Evolutionary conservation across 1,140 invertebrate genomes (phyloP).

Genomic region (Sycophila sp.): DNA sequence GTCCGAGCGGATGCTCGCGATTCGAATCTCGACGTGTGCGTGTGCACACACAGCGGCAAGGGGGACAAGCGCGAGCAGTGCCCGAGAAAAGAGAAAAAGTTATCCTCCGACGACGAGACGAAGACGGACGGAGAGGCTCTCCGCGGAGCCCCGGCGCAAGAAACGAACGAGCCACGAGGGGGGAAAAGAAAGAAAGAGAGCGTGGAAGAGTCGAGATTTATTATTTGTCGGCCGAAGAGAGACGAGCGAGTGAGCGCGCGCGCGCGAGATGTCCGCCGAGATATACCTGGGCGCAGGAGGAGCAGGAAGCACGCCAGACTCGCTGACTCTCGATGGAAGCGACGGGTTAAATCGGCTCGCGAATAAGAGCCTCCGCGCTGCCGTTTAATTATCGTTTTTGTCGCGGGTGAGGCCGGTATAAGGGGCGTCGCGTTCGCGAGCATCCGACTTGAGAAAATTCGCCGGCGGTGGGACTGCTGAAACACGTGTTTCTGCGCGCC

Average conservation of each 20-base stretch:
- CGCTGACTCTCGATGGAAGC: constrained; percentile 61
- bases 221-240: constrained; percentile 50
- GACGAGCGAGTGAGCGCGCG: constrained; percentile 45
- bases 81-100: too few relatives aligned
- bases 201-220: constrained; percentile 56
- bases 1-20: too few relatives aligned
- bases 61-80: not conserved
- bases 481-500: not conserved
- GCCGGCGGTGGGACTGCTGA: not conserved
- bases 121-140: too few relatives aligned
- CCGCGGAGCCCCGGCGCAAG: too few relatives aligned
- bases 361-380: not conserved
- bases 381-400: not conserved
- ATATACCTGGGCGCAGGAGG: constrained; percentile 53
- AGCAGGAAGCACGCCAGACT: constrained; percentile 59
- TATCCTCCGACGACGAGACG: too few relatives aligned
- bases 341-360: not conserved
- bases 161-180: constrained; percentile 31
- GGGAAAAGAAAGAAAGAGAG: constrained; percentile 37
- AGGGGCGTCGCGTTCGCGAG: too few relatives aligned
- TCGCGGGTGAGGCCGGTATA: not conserved
- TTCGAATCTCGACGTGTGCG: too few relatives aligned
- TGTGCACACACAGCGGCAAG: too few relatives aligned
- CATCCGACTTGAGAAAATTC: not conserved
- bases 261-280: constrained; percentile 56